Conservation (phyloP, 2,888 invertebrate species). For the Drosophila colorata region DNA sequence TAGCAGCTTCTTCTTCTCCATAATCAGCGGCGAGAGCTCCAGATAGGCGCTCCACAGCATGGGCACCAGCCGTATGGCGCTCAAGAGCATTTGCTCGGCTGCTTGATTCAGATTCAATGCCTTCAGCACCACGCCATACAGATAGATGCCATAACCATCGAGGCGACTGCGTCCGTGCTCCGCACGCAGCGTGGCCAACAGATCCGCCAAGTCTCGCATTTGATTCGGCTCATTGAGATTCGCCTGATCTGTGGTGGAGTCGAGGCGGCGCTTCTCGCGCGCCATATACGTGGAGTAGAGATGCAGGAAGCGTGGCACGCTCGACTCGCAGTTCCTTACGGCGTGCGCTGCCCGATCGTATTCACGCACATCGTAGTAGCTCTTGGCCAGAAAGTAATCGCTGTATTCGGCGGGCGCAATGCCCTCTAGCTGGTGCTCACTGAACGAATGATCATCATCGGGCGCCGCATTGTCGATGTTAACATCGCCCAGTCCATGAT, state of each 20-base stretch:
- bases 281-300: slow-evolving; percentile 95
- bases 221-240: slow-evolving; percentile 84
- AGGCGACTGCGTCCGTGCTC: slow-evolving; percentile 88
- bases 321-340: slow-evolving; percentile 89
- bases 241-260: slow-evolving; percentile 90
- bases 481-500: slow-evolving; percentile 90
- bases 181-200: slow-evolving; percentile 87
- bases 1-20: slow-evolving; percentile 91
- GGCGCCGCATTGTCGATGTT: slow-evolving; percentile 81
- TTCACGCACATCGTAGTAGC: slow-evolving; percentile 95
- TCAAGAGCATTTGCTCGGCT: slow-evolving; percentile 92
- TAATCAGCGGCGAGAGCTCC: slow-evolving; percentile 94
- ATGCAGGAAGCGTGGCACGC: slow-evolving; percentile 93
- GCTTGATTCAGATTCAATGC: slow-evolving; percentile 92
- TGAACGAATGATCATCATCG: slow-evolving; percentile 56
- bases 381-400: slow-evolving; percentile 93
- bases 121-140: slow-evolving; percentile 96
- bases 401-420: slow-evolving; percentile 86
- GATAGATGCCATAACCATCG: slow-evolving; percentile 95
- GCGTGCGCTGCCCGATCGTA: slow-evolving; percentile 95
- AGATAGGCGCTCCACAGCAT: slow-evolving; percentile 98
- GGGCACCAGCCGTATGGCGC: slow-evolving; percentile 92
- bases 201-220: slow-evolving; percentile 86
- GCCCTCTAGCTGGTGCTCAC: slow-evolving; percentile 68
- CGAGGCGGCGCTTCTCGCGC: slow-evolving; percentile 94